Evolutionary conservation across 2,797 vertebrate genomes (phyloP).

Genomic region (Xiphophorus birchmanni): DNA sequence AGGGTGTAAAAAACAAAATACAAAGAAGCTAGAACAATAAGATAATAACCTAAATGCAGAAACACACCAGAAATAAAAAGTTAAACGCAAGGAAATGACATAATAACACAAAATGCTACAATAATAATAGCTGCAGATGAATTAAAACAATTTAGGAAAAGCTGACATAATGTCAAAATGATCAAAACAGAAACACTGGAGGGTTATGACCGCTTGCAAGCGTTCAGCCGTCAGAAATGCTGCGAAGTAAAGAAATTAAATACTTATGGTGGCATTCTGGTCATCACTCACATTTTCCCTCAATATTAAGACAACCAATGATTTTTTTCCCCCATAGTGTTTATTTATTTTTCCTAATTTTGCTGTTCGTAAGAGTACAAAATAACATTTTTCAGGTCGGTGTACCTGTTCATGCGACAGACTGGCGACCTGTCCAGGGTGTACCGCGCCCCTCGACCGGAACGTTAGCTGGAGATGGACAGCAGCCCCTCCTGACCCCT

Average conservation of each 20-base stretch:
- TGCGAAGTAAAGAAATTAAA: neutral
- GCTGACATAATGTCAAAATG: neutral
- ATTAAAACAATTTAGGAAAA: neutral
- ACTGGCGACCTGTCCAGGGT: too few species aligned
- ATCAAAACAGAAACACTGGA: neutral
- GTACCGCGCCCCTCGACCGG: too few species aligned
- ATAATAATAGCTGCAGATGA: neutral
- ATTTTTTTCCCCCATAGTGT: too few species aligned
- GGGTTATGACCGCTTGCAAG: neutral
- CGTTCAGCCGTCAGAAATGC: too few species aligned
- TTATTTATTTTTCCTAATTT: neutral
- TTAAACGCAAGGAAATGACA: neutral
- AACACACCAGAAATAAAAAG: neutral
- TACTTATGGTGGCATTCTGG: too few species aligned
- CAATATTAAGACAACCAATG: too few species aligned
- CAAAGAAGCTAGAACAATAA: too few species aligned
- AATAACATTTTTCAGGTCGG: rapidly evolving
- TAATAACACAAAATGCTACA: neutral
- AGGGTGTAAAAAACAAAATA: too few species aligned
- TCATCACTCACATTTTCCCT: too few species aligned
- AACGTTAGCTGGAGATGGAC: too few species aligned
- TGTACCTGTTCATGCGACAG: too few species aligned
- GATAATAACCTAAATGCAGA: neutral
- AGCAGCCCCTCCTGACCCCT: too few species aligned
- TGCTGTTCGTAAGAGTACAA: neutral